A percentile compares a stretch with the other conserved stretches of the same genome.
Conservation (phyloP, 2,113 vertebrate species). For the Chaenocephalus aceratus region DNA sequence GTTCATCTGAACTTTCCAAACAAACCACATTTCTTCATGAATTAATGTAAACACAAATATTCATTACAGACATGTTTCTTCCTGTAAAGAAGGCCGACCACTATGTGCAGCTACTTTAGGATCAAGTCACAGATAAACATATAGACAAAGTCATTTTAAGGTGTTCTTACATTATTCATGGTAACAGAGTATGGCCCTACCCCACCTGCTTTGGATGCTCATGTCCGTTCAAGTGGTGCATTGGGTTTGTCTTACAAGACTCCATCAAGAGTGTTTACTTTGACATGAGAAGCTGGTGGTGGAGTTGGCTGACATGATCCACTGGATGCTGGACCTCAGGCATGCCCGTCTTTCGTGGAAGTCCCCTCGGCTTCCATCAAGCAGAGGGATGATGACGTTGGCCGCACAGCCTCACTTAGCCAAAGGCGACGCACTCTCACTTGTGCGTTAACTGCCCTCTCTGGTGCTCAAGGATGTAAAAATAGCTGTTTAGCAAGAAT, state of each 20-base stretch:
- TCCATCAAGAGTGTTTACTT: conserved; percentile 17
- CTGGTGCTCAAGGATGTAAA: conserved; percentile 74
- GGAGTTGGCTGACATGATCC: conserved; percentile 29
- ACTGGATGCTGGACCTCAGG: conserved; percentile 9
- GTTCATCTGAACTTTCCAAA: too few relatives aligned
- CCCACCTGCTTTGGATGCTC: neutral
- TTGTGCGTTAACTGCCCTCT: conserved; percentile 66
- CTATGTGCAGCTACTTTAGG: neutral
- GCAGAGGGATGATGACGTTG: conserved; percentile 55
- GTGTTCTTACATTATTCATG: neutral
- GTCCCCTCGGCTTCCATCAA: conserved; percentile 59
- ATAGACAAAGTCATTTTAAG: neutral
- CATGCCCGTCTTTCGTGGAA: conserved; percentile 37
- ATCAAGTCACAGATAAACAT: neutral
- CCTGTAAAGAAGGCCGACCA: neutral
- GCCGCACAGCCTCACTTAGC: conserved; percentile 35
- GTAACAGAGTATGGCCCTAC: neutral
- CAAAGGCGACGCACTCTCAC: conserved; percentile 65
- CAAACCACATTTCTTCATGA: too few relatives aligned
- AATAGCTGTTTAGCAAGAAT: conserved; percentile 83
- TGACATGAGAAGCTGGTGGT: conserved; percentile 1
- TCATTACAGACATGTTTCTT: too few relatives aligned
- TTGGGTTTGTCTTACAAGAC: neutral
- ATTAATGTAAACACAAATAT: neutral
- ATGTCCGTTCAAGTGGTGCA: neutral